Base-by-base conservation (phyloP, 2,888 invertebrate genomes). In the Salticus scenicus region DNA sequence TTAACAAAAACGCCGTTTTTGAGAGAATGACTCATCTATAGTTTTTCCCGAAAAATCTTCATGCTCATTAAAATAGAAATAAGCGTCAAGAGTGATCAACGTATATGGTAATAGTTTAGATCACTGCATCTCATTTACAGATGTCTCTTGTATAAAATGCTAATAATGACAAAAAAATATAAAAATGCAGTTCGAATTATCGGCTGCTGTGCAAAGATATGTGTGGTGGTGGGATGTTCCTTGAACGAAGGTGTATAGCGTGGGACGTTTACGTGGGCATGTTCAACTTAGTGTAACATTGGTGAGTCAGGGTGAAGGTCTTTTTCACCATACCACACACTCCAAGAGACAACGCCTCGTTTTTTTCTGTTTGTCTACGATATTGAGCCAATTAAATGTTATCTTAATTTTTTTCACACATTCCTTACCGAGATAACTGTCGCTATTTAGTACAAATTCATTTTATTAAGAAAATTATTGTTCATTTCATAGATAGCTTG, bases 301-400 rank as follows among this genome's bases (percentile, higher is more conserved):
- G 73, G 66, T 83, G 83, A 83, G 83, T 83, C 83, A 83, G 83
- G 83, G 83, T 83, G 83, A 83, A 83, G 83, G 83, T 72, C 69
- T 81, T 37, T 41, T 30, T 70, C 31, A 24, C 69, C 42, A 75
- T 57, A 63, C 73, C 57, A 63, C 73, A 63, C 73, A 73, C 73
- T 57, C 37, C 73, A 70, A 30, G 70, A 75, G 81, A 75, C 81
- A 81, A 81, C 80, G 80, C 80, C 80, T 81, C 80, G 69, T 1
- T 12, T 5, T 57, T 57, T 57, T 17, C 42, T 47, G 10, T 5
- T 47, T 2, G 10, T 47, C 17, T 17, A 1, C 2, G 42, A 47
- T 2, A 17, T 47, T 47, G 2, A 12, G 42, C n/a, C 42, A 47
- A 7, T 17, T 17, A 12, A 17, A 37, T 37, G 4, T 37, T 37